Evolutionary conservation across 2,797 vertebrate genomes (phyloP).

Genomic region (Acridotheres tristis): DNA sequence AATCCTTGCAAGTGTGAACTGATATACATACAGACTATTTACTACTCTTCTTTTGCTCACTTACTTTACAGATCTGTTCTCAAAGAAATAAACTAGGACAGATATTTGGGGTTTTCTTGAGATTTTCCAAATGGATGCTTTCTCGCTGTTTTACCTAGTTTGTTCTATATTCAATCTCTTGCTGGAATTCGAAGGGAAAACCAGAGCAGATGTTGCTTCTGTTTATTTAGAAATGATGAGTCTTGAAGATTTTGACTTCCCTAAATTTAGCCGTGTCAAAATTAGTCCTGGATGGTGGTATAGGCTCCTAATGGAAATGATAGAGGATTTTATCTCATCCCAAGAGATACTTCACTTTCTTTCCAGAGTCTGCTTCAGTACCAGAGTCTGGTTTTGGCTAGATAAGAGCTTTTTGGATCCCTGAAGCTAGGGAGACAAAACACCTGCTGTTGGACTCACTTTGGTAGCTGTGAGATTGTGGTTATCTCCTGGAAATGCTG

Average conservation of each 20-base stretch:
- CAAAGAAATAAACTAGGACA: neutral
- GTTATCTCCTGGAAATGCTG: neutral
- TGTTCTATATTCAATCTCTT: neutral
- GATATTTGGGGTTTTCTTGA: neutral
- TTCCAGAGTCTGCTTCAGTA: neutral
- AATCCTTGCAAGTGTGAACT: neutral
- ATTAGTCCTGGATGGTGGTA: neutral
- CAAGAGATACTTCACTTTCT: neutral
- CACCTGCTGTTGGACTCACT: neutral
- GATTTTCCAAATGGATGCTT: neutral
- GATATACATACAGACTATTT: neutral
- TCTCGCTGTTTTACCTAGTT: neutral
- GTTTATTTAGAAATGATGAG: neutral
- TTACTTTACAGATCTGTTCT: neutral
- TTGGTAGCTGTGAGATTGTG: neutral
- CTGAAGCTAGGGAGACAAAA: neutral
- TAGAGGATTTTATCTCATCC: neutral
- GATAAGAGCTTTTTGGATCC: neutral
- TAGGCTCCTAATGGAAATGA: neutral
- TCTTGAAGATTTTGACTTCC: neutral
- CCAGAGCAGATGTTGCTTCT: neutral
- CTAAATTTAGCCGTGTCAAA: neutral
- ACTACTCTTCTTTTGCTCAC: neutral
- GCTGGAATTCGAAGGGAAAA: neutral
- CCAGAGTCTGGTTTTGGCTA: neutral